Evolutionary conservation across 2,888 invertebrate species (phyloP), one percentile per base, ranked within the genome.

Genomic region (Bruchidius siliquastri): DNA sequence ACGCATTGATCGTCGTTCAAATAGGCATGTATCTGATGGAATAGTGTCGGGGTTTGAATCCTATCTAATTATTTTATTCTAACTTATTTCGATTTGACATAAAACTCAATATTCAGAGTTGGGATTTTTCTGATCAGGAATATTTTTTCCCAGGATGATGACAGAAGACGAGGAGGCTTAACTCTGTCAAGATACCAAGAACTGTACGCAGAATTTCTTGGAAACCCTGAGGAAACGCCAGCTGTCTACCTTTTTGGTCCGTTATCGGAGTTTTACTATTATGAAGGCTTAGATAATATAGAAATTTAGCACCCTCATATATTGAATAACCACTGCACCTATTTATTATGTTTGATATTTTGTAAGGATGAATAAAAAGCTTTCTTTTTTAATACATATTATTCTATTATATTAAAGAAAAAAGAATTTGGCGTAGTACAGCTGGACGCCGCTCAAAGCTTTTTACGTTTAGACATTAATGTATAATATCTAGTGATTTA

Each of bases 161-260:
- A 95, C 86, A 89, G 93, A 83, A 91, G 91, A 87, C 90, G 91
- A 82, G 95, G 95, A 26, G 95, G 95, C 3, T 87, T 95, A 70
- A 93, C 92, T 1, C 84, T 94, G 75, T 90, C 92, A 4, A 90
- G 95, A 83, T 95, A 95, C 84, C 93, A 95, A 85, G 95, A 95
- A 84, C 88, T 95, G 2, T 95, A 95, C 84, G 94, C 94, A 0
- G 91, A 93, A 85, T 95, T 93, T 87, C 88, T 95, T 76, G 94
- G 95, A 22, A 93, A 94, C 85, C 91, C 91, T 67, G 91, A 90
- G 79, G 93, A 94, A 74, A 90, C 91, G 80, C 89, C 91, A 75
- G 94, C 94, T 67, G 92, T 92, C 72, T 91, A 93, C 82, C 89
- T 95, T 20, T 95, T 95, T 85, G 95, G 95, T 69, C 95, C 95